These are phyloP conservation scores for Lasioglossum calceatum DNA, from an alignment of 2,888 invertebrate genomes.

Conservation along the genomic window DNA sequence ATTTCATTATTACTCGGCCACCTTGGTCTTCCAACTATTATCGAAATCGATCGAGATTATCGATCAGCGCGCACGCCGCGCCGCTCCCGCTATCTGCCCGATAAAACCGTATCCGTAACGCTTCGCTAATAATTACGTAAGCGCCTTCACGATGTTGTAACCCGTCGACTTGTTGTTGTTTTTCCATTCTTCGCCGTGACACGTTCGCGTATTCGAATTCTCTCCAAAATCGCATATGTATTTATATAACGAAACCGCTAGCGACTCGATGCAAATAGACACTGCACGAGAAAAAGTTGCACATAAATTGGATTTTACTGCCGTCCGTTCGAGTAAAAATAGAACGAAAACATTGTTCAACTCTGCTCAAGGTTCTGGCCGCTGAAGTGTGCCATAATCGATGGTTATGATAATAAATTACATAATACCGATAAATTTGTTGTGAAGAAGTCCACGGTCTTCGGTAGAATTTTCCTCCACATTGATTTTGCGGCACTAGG, in stretches of 20 bases:
- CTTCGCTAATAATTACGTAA: constrained; percentile 12
- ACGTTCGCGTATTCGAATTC: not conserved
- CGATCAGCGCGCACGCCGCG: not conserved
- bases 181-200: not conserved
- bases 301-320: not conserved
- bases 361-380: not conserved
- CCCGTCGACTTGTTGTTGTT: not conserved
- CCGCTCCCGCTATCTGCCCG: constrained; percentile 12
- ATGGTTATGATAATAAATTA: not conserved
- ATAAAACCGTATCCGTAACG: constrained; percentile 18
- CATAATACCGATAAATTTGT: not conserved
- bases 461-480: not conserved
- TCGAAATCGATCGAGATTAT: constrained; percentile 16
- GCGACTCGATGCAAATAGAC: not conserved
- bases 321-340: not conserved
- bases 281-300: not conserved
- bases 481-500: not conserved
- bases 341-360: not conserved
- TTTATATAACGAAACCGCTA: not conserved
- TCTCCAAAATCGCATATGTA: not conserved
- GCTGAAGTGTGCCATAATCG: not conserved
- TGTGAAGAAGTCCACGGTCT: not conserved
- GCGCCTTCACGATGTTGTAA: not conserved
- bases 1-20: not conserved
- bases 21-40: not conserved